A percentile compares a stretch with the other conserved stretches of the same genome.
These are phyloP conservation scores for Cebus imitator DNA, from an alignment of 2,113 vertebrate species.

Conservation along the genomic window DNA sequence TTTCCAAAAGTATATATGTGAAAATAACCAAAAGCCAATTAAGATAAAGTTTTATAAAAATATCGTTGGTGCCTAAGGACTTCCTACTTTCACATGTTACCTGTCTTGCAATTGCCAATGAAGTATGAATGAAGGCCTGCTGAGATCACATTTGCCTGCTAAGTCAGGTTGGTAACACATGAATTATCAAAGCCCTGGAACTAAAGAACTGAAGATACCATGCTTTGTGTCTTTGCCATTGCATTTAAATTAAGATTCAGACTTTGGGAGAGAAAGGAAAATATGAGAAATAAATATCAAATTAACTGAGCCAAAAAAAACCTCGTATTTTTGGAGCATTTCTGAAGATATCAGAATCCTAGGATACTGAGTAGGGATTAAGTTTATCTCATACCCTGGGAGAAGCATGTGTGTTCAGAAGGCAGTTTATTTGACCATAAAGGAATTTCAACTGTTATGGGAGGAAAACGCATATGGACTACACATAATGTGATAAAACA, in stretches of 20 bases:
- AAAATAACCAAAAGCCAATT: neutral
- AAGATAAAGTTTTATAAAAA: neutral
- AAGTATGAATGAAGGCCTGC: neutral
- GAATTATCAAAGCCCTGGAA: neutral
- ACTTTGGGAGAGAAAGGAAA: neutral
- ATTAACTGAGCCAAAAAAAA: neutral
- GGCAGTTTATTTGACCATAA: neutral
- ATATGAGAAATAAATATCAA: neutral
- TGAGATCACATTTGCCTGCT: neutral
- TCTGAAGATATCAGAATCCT: neutral
- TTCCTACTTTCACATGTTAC: neutral
- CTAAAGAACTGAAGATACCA: neutral
- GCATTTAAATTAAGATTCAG: neutral
- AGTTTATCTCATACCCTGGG: neutral
- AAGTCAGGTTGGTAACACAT: neutral
- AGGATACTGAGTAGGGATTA: neutral
- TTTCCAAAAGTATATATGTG: neutral
- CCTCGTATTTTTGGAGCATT: neutral
- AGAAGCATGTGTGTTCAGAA: neutral
- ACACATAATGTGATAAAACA: constrained; percentile 6
- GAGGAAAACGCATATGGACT: neutral
- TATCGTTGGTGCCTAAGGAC: neutral
- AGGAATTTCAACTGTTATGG: neutral
- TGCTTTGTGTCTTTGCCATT: neutral
- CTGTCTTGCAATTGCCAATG: neutral